phyloP scores from a whole-genome alignment of 2,113 vertebrate species.

The Ammodramus savannarum region DNA sequence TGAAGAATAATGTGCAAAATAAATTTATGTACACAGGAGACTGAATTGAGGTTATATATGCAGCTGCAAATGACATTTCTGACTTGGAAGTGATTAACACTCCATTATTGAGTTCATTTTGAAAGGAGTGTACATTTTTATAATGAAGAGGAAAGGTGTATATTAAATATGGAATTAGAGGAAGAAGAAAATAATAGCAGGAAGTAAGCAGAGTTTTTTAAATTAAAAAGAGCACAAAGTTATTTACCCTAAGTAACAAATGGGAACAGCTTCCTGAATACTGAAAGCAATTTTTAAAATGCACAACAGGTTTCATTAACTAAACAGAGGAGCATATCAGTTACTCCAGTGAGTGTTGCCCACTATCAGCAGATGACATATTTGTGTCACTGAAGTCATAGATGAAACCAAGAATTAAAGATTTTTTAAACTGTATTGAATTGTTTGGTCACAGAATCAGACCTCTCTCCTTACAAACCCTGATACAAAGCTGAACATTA shows the following conservation, averaged over 20 bases:
- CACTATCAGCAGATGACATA: neutral
- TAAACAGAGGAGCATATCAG: neutral
- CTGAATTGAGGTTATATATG: neutral
- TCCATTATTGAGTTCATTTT: neutral
- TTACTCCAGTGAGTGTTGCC: neutral
- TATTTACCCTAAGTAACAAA: neutral
- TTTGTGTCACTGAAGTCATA: neutral
- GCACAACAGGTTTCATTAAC: neutral
- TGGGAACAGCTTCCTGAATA: neutral
- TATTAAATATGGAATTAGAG: neutral
- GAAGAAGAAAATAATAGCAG: neutral
- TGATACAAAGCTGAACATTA: neutral
- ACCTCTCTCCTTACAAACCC: neutral
- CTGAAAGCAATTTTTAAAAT: neutral
- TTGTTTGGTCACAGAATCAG: neutral
- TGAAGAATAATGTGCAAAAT: neutral
- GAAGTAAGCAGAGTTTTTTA: neutral
- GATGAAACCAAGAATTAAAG: neutral
- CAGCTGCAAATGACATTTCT: neutral
- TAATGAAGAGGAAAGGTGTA: neutral
- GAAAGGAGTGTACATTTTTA: neutral
- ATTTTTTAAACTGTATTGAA: neutral
- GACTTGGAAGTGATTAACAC: constrained; percentile 12
- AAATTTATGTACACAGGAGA: neutral
- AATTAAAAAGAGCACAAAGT: neutral